Conservation (phyloP, 1,140 invertebrate genomes). For the Apis mellifera region DNA sequence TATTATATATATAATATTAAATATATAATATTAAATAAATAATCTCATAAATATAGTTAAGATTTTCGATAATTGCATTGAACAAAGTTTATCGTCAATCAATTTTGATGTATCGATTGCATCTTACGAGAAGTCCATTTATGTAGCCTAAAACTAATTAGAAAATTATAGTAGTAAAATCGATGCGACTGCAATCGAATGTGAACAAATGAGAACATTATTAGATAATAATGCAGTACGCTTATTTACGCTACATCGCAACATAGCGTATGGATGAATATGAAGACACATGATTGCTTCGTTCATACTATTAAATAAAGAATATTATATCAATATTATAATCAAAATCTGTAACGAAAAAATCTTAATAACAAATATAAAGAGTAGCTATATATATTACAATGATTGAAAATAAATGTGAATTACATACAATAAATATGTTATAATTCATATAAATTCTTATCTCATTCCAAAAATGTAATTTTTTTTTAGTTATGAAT, state of each 20-base stretch:
- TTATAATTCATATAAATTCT: too few species aligned
- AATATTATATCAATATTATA: neutral
- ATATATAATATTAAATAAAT: too few species aligned
- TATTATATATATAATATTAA: too few species aligned
- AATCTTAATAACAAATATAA: neutral
- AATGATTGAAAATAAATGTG: too few species aligned
- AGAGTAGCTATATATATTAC: neutral
- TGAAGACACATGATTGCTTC: slow-evolving; percentile 15
- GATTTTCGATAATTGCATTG: neutral
- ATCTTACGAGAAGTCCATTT: neutral
- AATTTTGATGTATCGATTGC: neutral
- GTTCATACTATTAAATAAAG: neutral
- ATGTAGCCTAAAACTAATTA: slow-evolving; percentile 11
- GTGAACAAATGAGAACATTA: slow-evolving; percentile 41
- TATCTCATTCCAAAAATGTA: too few species aligned
- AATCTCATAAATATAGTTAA: too few species aligned
- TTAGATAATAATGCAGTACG: slow-evolving; percentile 66
- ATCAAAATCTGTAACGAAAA: neutral
- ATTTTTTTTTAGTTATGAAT: too few species aligned
- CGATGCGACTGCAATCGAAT: slow-evolving; percentile 35
- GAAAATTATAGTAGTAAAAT: slow-evolving; percentile 37
- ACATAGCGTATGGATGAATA: neutral
- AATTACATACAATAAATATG: too few species aligned
- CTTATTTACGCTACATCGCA: slow-evolving; percentile 36
- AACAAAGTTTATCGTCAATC: neutral